These are phyloP conservation scores for Microctonus hyperodae DNA, from an alignment of 2,888 invertebrate genomes.

Conservation along the genomic window DNA sequence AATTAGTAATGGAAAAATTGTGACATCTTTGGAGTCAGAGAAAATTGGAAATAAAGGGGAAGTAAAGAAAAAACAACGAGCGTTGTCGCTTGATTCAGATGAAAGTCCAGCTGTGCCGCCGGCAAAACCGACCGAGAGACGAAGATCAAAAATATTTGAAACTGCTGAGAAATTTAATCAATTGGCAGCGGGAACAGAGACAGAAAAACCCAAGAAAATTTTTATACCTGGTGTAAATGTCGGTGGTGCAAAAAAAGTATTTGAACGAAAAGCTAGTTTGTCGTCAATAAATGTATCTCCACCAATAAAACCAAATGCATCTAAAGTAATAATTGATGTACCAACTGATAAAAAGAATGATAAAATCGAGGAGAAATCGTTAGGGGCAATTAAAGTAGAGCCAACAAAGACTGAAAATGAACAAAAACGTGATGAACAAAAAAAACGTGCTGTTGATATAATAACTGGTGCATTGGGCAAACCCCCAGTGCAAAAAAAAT, in stretches of 20 bases:
- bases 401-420: slow-evolving; percentile 41
- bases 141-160: slow-evolving; percentile 74
- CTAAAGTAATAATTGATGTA: slow-evolving; percentile 57
- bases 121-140: slow-evolving; percentile 67
- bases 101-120: slow-evolving; percentile 51
- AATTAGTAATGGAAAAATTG: slow-evolving; percentile 35
- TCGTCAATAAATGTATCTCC: slow-evolving; percentile 58
- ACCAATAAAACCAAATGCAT: slow-evolving; percentile 56
- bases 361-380: slow-evolving; percentile 49
- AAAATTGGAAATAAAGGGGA: slow-evolving; percentile 38
- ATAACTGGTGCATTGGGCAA: slow-evolving; percentile 58
- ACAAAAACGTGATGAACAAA: slow-evolving; percentile 52
- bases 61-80: slow-evolving; percentile 47
- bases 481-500: slow-evolving; percentile 49
- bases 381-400: slow-evolving; percentile 19
- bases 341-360: slow-evolving; percentile 55
- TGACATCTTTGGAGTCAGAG: slow-evolving; percentile 38
- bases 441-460: slow-evolving; percentile 56
- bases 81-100: slow-evolving; percentile 52
- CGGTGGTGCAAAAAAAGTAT: slow-evolving; percentile 85
- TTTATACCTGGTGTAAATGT: slow-evolving; percentile 84
- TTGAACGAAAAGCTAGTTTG: slow-evolving; percentile 80
- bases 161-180: slow-evolving; percentile 76
- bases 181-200: slow-evolving; percentile 48
- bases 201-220: slow-evolving; percentile 78